These are phyloP conservation scores for Cygnus olor DNA, from an alignment of 2,797 vertebrate species.

Conservation along the genomic window DNA sequence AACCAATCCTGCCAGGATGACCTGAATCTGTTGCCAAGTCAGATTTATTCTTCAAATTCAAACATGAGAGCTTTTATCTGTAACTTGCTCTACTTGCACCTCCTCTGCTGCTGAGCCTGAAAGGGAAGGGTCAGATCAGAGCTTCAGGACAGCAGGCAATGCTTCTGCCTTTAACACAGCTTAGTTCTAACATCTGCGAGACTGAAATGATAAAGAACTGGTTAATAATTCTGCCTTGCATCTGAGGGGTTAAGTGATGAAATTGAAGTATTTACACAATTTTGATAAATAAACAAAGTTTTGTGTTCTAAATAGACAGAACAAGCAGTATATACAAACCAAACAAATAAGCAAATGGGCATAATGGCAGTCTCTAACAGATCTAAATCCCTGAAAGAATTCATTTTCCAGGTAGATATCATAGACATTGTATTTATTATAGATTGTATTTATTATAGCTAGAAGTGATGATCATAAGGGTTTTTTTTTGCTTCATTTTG, in stretches of 20 bases:
- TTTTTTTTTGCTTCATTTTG: neutral
- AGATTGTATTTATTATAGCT: neutral
- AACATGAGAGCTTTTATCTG: neutral
- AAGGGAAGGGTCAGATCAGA: constrained; percentile 42
- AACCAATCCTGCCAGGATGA: constrained; percentile 37
- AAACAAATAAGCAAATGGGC: neutral
- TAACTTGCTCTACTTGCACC: neutral
- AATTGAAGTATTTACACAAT: neutral
- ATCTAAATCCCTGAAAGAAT: neutral
- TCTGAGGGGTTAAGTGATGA: neutral
- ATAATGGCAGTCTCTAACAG: neutral
- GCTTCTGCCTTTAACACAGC: neutral
- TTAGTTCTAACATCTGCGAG: constrained; percentile 20
- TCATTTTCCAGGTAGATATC: neutral
- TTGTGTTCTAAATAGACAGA: constrained; percentile 2
- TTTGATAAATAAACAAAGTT: neutral
- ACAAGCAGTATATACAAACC: neutral
- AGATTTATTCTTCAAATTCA: constrained; percentile 57
- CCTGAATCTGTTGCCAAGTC: constrained; percentile 49
- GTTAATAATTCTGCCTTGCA: neutral
- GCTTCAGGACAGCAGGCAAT: neutral
- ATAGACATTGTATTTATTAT: neutral
- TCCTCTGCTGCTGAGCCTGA: constrained; percentile 21
- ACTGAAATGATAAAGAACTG: neutral
- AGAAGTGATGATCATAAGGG: neutral